phyloP scores from a whole-genome alignment of 2,113 vertebrate genomes.

The Bothrops jararaca region DNA sequence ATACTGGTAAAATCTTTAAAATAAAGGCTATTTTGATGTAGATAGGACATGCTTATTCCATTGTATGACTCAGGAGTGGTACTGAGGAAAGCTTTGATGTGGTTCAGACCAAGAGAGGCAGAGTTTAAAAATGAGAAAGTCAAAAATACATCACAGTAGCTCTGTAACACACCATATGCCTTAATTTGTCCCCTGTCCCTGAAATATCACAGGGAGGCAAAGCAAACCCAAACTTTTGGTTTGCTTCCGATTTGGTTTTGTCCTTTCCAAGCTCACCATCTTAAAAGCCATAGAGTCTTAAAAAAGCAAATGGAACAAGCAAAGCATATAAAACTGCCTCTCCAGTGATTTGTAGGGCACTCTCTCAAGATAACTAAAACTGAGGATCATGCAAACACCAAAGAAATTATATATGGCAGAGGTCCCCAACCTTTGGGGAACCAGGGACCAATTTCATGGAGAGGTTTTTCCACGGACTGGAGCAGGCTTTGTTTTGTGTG shows the following conservation, averaged over 20 bases:
- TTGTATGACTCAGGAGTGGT: background rate
- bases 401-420: background rate
- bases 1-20: background rate
- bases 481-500: too few relatives aligned
- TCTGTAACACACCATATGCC: background rate
- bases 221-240: background rate
- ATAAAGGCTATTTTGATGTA: background rate
- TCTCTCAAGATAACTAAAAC: background rate
- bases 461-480: too few relatives aligned
- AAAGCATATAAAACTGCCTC: background rate
- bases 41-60: background rate
- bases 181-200: background rate
- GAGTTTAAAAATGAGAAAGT: background rate
- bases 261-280: background rate
- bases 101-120: constrained; percentile 13
- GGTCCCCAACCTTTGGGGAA: too few relatives aligned
- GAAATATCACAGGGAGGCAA: background rate
- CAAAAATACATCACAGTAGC: background rate
- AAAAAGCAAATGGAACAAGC: background rate
- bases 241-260: background rate
- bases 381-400: background rate
- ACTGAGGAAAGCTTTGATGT: constrained; percentile 2
- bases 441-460: too few relatives aligned
- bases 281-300: background rate
- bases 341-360: background rate